phyloP scores from a whole-genome alignment of 2,888 invertebrate genomes.

The Eubasilissa splendida region DNA sequence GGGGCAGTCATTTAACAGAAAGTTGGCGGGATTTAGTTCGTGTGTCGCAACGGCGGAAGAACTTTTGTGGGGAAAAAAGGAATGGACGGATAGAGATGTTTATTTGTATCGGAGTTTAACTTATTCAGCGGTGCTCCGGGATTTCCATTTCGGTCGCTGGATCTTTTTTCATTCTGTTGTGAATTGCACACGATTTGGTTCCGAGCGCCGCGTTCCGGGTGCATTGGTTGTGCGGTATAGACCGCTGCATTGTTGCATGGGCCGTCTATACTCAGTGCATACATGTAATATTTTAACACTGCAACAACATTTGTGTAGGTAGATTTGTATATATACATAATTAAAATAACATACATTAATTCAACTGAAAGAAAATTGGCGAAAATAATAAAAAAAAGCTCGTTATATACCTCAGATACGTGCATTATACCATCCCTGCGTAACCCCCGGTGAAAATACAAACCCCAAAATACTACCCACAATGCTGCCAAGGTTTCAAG shows the following conservation, averaged over 20 bases:
- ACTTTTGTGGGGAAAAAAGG: slow-evolving; percentile 28
- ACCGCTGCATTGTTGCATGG: not conserved
- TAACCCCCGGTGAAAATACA: too few relatives aligned
- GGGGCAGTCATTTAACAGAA: slow-evolving; percentile 46
- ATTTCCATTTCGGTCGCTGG: slow-evolving; percentile 21
- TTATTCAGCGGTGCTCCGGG: slow-evolving; percentile 42
- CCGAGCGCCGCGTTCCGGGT: not conserved
- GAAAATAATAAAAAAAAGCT: too few relatives aligned
- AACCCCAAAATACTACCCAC: too few relatives aligned
- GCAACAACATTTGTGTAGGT: too few relatives aligned
- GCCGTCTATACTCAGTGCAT: too few relatives aligned
- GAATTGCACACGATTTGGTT: not conserved
- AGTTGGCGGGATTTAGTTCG: slow-evolving; percentile 33
- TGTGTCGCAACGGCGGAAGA: slow-evolving; percentile 26
- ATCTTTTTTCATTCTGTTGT: not conserved
- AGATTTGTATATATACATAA: too few relatives aligned
- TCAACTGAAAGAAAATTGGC: too few relatives aligned
- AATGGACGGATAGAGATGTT: slow-evolving; percentile 35
- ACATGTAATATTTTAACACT: too few relatives aligned
- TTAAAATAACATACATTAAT: too few relatives aligned
- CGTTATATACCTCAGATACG: too few relatives aligned
- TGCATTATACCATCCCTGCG: too few relatives aligned
- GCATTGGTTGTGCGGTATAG: not conserved
- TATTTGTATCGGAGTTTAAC: slow-evolving; percentile 46
- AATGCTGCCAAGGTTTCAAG: too few relatives aligned